phyloP scores from a whole-genome alignment of 2,888 invertebrate species.

The Agrilus cyanescens region DNA sequence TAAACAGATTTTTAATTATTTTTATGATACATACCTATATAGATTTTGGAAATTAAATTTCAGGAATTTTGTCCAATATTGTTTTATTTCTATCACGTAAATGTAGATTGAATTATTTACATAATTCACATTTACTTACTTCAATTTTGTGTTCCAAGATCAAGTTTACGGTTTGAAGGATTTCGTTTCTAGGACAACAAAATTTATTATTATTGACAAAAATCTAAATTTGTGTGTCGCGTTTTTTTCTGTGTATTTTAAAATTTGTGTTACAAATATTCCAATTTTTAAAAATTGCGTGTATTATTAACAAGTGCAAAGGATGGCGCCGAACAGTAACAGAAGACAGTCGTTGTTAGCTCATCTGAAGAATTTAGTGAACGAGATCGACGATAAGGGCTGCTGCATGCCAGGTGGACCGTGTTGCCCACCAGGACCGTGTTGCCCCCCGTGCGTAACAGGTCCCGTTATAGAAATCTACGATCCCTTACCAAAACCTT shows the following conservation, averaged over 20 bases:
- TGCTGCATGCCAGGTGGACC: slow-evolving; percentile 9
- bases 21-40: no score
- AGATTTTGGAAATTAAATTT: no score
- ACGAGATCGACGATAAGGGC: slow-evolving; percentile 25
- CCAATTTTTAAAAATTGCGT: slow-evolving; percentile 11
- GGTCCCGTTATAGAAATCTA: slow-evolving; percentile 38
- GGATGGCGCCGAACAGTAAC: slow-evolving; percentile 16
- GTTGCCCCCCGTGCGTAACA: slow-evolving; percentile 34
- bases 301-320: slow-evolving; percentile 8
- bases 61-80: no score
- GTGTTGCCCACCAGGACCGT: slow-evolving; percentile 29
- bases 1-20: no score
- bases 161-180: no score
- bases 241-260: slow-evolving; percentile 5
- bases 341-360: slow-evolving; percentile 25
- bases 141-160: no score
- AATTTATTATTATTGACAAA: not conserved
- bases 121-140: no score
- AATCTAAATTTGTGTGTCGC: slow-evolving; percentile 14
- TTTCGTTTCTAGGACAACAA: no score
- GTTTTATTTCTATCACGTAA: no score
- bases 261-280: slow-evolving; percentile 11
- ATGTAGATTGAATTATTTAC: no score
- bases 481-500: slow-evolving; percentile 44
- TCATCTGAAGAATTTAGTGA: slow-evolving; percentile 27